Conservation (phyloP, 2,113 vertebrate genomes). For the human (Homo sapiens) region DNA sequence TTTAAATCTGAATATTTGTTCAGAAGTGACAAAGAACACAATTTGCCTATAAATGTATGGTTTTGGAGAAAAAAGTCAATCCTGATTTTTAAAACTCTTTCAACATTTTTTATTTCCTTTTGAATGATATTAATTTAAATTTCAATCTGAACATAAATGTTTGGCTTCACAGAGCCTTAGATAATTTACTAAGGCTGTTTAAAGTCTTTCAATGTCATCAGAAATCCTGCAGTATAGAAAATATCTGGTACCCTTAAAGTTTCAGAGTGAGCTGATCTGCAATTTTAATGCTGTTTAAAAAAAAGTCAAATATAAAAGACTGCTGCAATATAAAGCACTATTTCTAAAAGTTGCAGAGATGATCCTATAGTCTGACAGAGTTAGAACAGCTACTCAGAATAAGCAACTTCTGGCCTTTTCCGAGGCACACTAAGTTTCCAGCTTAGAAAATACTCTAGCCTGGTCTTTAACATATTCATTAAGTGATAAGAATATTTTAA, state of each 20-base stretch:
- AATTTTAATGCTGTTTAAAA: constrained; percentile 57
- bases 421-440: constrained; percentile 30
- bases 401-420: not conserved
- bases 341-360: not conserved
- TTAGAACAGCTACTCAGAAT: not conserved
- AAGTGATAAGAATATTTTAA: constrained; percentile 31
- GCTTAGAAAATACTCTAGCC: constrained; percentile 41
- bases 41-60: not conserved
- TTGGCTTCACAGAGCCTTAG: constrained; percentile 22
- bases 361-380: not conserved
- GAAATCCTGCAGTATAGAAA: constrained; percentile 40
- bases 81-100: not conserved
- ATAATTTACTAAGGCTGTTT: constrained; percentile 23
- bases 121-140: constrained; percentile 33
- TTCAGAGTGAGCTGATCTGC: constrained; percentile 45
- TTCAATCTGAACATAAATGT: constrained; percentile 7
- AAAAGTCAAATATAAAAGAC: constrained; percentile 34
- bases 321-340: constrained; percentile 43
- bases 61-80: not conserved
- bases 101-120: constrained; percentile 23
- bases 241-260: constrained; percentile 39
- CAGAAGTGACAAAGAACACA: constrained; percentile 1
- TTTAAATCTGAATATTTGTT: constrained; percentile 46
- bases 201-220: constrained; percentile 32
- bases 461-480: constrained; percentile 45